These are phyloP conservation scores for Lytechinus variegatus DNA, from an alignment of 35 echinoderm and acorn worm species.

Conservation along the genomic window DNA sequence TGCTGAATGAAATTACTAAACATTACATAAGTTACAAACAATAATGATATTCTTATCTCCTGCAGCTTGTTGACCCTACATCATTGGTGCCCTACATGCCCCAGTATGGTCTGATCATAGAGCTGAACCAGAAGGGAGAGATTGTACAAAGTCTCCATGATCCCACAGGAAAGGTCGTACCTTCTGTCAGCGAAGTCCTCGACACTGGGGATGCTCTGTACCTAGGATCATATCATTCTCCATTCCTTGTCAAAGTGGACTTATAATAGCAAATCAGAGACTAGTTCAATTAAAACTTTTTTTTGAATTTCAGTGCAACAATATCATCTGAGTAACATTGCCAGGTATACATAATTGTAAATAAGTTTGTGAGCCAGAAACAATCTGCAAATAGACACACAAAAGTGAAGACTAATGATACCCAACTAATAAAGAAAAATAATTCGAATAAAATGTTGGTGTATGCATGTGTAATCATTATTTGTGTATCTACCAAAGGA, in stretches of 20 bases:
- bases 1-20: not conserved
- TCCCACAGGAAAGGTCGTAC: conserved; percentile 79
- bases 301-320: no score
- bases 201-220: conserved; percentile 91
- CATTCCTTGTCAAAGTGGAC: conserved; percentile 74
- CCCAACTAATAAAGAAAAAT: no score
- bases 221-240: conserved; percentile 63
- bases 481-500: no score
- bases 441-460: no score
- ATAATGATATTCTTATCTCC: not conserved
- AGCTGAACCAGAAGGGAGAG: conserved; percentile 79
- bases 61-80: conserved; percentile 58
- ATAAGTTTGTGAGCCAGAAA: no score
- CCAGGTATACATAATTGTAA: no score
- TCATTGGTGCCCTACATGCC: conserved; percentile 57
- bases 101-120: conserved; percentile 86
- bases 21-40: not conserved
- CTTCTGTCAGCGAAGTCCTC: conserved; percentile 73
- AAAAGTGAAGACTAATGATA: no score
- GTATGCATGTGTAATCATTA: no score
- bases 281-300: not conserved
- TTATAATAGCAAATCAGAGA: not conserved
- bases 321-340: no score
- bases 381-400: no score
- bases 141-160: conserved; percentile 86